Evolutionary conservation across 1,140 invertebrate species (phyloP).

Genomic region (Ganaspis sp.): DNA sequence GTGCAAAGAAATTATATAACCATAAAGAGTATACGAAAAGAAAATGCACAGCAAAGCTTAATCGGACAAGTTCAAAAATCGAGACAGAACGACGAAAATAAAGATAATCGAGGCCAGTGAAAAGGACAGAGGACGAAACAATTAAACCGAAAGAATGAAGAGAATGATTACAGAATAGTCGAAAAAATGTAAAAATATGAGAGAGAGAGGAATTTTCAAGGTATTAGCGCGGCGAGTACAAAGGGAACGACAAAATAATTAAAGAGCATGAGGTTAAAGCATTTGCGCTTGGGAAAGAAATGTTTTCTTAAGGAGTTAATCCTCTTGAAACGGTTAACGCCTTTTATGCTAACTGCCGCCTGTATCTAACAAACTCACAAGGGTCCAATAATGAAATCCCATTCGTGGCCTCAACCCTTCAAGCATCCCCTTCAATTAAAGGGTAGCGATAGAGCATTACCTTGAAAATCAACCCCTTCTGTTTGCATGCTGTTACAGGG

Average conservation of each 20-base stretch:
- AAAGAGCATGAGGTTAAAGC: conserved; percentile 33
- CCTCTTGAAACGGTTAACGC: conserved; percentile 51
- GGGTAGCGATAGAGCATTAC: conserved; percentile 53
- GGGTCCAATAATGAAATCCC: conserved; percentile 55
- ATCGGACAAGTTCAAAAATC: no score
- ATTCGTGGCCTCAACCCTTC: conserved; percentile 43
- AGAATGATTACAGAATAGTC: conserved; percentile 26
- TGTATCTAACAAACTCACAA: conserved; percentile 45
- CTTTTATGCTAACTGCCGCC: conserved; percentile 43
- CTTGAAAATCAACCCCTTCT: conserved; percentile 53
- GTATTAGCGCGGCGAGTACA: conserved; percentile 5
- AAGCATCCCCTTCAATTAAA: conserved; percentile 57
- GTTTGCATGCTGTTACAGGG: conserved; percentile 42
- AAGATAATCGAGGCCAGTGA: conserved; percentile 39
- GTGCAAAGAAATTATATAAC: no score
- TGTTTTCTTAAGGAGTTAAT: conserved; percentile 57
- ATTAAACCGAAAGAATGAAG: neutral
- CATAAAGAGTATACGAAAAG: no score
- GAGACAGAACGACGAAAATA: no score
- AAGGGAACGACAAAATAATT: conserved; percentile 30
- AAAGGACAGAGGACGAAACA: no score
- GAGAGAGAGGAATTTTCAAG: conserved; percentile 6
- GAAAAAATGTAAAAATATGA: conserved; percentile 40
- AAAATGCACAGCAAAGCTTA: no score
- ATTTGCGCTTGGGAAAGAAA: conserved; percentile 42